phyloP scores from a whole-genome alignment of 2,797 vertebrate species.

The Acanthis flammea region DNA sequence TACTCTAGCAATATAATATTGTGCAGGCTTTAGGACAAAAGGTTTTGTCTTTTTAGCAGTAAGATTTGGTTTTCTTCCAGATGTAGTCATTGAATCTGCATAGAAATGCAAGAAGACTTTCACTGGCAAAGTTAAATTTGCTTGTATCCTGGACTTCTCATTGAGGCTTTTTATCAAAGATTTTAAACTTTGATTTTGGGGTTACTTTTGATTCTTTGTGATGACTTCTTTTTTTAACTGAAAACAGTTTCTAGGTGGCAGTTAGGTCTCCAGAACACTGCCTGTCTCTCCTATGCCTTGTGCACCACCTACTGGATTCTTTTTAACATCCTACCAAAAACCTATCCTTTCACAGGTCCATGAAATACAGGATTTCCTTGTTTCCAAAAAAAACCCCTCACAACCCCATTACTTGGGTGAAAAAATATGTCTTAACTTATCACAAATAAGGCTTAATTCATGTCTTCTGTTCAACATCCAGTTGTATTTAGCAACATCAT shows the following conservation, averaged over 20 bases:
- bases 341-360: background rate
- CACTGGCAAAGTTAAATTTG: background rate
- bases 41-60: background rate
- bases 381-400: background rate
- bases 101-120: background rate
- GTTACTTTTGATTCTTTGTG: background rate
- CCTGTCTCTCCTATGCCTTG: background rate
- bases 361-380: background rate
- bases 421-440: background rate
- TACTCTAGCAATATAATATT: background rate
- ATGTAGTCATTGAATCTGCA: background rate
- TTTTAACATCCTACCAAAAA: background rate
- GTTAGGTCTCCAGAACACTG: background rate
- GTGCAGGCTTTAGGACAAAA: background rate
- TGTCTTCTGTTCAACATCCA: background rate
- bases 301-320: slow-evolving; percentile 5
- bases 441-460: background rate
- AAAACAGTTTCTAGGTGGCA: background rate
- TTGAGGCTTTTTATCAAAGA: background rate
- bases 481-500: background rate
- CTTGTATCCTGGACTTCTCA: background rate
- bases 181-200: background rate
- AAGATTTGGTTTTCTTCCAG: background rate
- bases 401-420: background rate
- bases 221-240: background rate